Base-by-base conservation (phyloP, 2,888 invertebrate genomes). In the Amphimallon solstitiale region DNA sequence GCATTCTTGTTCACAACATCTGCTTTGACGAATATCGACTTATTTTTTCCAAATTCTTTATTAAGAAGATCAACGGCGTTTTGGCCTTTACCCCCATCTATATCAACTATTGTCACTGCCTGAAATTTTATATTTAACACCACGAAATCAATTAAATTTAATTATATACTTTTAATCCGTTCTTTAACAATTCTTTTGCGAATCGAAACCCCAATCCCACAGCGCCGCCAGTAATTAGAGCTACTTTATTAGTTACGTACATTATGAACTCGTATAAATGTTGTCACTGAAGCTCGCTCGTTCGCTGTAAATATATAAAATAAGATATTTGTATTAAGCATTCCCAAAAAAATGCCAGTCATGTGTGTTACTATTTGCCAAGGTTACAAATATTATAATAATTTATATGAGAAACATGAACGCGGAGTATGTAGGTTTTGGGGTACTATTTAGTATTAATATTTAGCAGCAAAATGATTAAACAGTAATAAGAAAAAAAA, bases 211-310 rank as follows among this genome's bases (percentile, higher is more conserved):
- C 85, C 40, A 86, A 83, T 0, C 85, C 85, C 3, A 74, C 77
- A 0, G 84, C 84, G 9, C 83, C 85, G 0, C 86, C 86, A 0
- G 85, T 85, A 10, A 86, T 66, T n/a, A 73, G 38, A 21, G 63
- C 63, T 34, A 66, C 59, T 40, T 66, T 66, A 19, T 46, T 66
- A 10, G 59, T 51, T 12, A 68, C 60, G n/a, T 48, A 52, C 63
- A 63, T 63, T 9, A 9, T 9, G 29, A 29, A 29, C n/a, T n/a
- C n/a, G n/a, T n/a, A n/a, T n/a, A n/a, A n/a, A n/a, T n/a, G n/a
- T n/a, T n/a, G n/a, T n/a, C n/a, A n/a, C n/a, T n/a, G n/a, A n/a
- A n/a, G n/a, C n/a, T n/a, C n/a, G n/a, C n/a, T n/a, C n/a, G n/a
- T n/a, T n/a, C n/a, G n/a, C n/a, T n/a, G n/a, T n/a, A n/a, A n/a